Evolutionary conservation across 2,113 vertebrate genomes (phyloP).

Genomic region (Casuarius casuarius): DNA sequence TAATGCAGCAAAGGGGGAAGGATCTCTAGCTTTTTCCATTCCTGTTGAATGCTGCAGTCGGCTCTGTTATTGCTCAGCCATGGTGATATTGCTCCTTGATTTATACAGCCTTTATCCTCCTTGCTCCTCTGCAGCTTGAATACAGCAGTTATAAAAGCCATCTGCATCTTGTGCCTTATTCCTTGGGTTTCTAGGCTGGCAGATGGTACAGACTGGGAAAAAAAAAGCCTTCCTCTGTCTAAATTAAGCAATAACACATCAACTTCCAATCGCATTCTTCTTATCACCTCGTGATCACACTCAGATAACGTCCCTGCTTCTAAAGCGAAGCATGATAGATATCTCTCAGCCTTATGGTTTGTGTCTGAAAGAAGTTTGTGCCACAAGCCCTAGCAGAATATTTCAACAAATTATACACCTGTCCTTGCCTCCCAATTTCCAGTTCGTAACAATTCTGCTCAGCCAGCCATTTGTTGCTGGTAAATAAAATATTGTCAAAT

Average conservation of each 20-base stretch:
- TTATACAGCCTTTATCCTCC: not conserved
- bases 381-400: not conserved
- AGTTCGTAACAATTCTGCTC: not conserved
- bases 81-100: constrained; percentile 24
- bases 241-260: constrained; percentile 35
- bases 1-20: not conserved
- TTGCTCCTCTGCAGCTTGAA: constrained; percentile 24
- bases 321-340: constrained; percentile 27
- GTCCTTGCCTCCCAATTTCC: not conserved
- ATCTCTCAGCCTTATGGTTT: constrained; percentile 39
- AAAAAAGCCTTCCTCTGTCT: constrained; percentile 46
- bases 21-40: not conserved
- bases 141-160: constrained; percentile 37
- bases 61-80: constrained; percentile 4
- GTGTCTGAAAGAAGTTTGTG: constrained; percentile 21
- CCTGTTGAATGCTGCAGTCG: not conserved
- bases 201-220: constrained; percentile 49
- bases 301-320: constrained; percentile 5
- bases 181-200: constrained; percentile 65
- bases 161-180: constrained; percentile 52
- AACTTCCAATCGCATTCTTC: constrained; percentile 40
- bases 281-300: constrained; percentile 2
- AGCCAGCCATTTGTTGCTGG: constrained; percentile 18
- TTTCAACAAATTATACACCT: constrained; percentile 35
- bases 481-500: not conserved